Base-by-base conservation (phyloP, 2,888 invertebrate genomes). In the Smittia sp. region DNA sequence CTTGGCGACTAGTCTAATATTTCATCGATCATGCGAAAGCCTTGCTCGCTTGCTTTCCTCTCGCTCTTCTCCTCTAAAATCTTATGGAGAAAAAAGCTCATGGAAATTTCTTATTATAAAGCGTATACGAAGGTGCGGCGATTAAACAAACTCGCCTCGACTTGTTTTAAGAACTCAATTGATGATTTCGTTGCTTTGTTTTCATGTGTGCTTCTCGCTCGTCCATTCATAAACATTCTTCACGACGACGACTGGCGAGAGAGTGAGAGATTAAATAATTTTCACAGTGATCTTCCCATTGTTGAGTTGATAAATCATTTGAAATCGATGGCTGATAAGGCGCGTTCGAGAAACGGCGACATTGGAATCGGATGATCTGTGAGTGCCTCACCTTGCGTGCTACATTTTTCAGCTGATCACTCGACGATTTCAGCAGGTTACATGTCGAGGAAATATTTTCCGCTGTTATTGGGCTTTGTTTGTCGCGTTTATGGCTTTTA, bases 111-210 rank as follows among this genome's bases (percentile, higher is more conserved):
- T 54, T 69, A 52, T 68, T 46, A 68, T 20, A 22, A 68, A 68
- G 27, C n/a, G 22, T 39, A 72, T 39, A 58, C 72, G 38, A 58
- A 62, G 72, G 72, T 72, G 72, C 62, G 72, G 72, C 72, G 32
- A 72, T 72, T 72, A 72, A 69, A 69, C 62, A 62, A 72, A 62
- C 72, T 72, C 62, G 54, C 22, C 62, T 62, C 72, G 62, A 72
- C 72, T 72, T 72, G 72, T 72, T 69, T 46, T 72, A 62, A 72
- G 70, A 70, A 58, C 58, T 72, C 69, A 68, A 68, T 68, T 69
- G 69, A 69, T 69, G 69, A 69, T 25, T 7, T 20, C 15, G n/a
- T 69, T 54, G 7, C 15, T 32, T 39, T 39, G 65, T 39, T 32
- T 38, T 63, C 20, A 27, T 25, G 9, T 63, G 22, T 15, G 58